Evolutionary conservation across 2,888 invertebrate genomes (phyloP).

Genomic region (Gasteruption jaculator): DNA sequence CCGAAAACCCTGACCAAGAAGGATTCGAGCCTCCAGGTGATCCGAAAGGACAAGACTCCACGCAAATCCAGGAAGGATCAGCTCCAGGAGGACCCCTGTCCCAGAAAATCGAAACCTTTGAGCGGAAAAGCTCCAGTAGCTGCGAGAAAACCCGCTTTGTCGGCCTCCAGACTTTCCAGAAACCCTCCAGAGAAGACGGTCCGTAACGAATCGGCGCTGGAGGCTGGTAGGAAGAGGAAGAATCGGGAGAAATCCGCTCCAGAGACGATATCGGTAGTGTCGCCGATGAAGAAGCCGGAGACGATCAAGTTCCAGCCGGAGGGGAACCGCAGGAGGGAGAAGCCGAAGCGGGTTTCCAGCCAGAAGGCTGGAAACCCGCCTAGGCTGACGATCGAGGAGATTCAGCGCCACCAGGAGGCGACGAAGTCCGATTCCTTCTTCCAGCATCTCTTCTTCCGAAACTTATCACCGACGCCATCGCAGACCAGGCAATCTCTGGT

Average conservation of each 20-base stretch:
- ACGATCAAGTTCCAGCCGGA: constrained; percentile 28
- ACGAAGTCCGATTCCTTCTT: constrained; percentile 66
- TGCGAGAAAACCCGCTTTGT: too few species aligned
- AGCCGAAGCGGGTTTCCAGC: constrained; percentile 19
- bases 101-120: too few species aligned
- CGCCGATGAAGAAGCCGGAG: constrained; percentile 28
- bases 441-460: constrained; percentile 65
- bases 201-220: neutral
- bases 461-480: constrained; percentile 50
- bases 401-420: constrained; percentile 58
- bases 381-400: constrained; percentile 50
- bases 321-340: constrained; percentile 20
- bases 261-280: constrained; percentile 42
- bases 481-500: constrained; percentile 58
- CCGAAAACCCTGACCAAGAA: too few species aligned
- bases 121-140: too few species aligned
- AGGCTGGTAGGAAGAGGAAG: constrained; percentile 30
- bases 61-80: too few species aligned
- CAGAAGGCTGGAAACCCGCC: constrained; percentile 17
- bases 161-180: too few species aligned
- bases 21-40: too few species aligned
- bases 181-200: constrained; percentile 2
- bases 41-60: too few species aligned
- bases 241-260: constrained; percentile 36
- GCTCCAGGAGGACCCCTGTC: too few species aligned